phyloP scores from a whole-genome alignment of 2,797 vertebrate species.

The Onychomys torridus region DNA sequence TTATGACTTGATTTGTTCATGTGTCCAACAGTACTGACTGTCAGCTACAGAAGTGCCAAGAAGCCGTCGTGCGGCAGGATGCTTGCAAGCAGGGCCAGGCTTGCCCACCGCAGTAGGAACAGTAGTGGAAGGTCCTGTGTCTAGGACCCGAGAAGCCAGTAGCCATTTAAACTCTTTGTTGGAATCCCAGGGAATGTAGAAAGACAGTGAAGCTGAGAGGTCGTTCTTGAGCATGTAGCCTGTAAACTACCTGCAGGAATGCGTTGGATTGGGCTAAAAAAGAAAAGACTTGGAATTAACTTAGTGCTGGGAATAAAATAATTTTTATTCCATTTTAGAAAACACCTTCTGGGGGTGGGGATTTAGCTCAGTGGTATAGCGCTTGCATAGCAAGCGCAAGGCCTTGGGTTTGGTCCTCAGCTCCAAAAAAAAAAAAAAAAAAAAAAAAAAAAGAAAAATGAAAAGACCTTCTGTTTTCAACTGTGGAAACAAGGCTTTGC shows the following conservation, averaged over 20 bases:
- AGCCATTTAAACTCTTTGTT: constrained; percentile 51
- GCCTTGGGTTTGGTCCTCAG: no score
- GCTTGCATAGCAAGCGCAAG: no score
- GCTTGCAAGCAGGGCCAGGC: constrained; percentile 14
- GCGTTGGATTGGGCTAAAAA: not conserved
- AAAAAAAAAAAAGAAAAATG: no score
- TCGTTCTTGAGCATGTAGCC: not conserved
- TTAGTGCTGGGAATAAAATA: constrained; percentile 44
- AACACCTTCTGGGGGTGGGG: no score
- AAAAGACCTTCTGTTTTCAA: no score
- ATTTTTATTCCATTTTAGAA: not conserved
- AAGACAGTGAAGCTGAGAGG: constrained; percentile 40
- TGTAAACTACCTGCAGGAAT: constrained; percentile 36
- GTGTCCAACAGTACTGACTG: not conserved
- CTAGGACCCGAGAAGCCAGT: constrained; percentile 2
- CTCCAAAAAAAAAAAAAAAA: no score
- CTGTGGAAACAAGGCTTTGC: constrained; percentile 23
- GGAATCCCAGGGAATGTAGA: constrained; percentile 6
- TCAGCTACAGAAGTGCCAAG: not conserved
- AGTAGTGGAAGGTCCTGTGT: constrained; percentile 4
- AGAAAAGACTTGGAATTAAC: constrained; percentile 39
- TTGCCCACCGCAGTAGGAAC: not conserved
- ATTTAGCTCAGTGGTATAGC: no score
- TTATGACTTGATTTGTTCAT: not conserved
- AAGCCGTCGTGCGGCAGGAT: not conserved